These are phyloP conservation scores for Sebastes umbrosus DNA, from an alignment of 2,797 vertebrate species.

Conservation along the genomic window DNA sequence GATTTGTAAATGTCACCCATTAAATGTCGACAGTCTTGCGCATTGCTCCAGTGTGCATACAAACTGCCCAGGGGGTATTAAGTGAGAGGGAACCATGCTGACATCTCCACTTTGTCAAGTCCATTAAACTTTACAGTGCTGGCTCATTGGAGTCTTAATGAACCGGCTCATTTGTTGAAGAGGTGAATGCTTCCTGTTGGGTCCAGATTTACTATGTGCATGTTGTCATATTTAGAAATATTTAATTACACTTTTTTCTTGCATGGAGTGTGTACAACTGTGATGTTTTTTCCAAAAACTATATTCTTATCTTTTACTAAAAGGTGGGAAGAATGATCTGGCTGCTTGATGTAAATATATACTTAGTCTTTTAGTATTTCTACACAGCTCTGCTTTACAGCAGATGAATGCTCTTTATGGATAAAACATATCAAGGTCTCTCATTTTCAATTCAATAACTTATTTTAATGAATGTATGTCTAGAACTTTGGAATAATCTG, in stretches of 20 bases:
- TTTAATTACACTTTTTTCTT: not conserved
- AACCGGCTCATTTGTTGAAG: constrained; percentile 28
- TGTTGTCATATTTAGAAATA: not conserved
- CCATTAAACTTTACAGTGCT: constrained; percentile 48
- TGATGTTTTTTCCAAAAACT: not conserved
- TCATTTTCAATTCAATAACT: not conserved
- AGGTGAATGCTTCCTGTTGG: not conserved
- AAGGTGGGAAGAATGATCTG: not conserved
- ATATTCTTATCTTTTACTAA: not conserved
- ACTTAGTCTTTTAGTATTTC: not conserved
- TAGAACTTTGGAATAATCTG: not conserved
- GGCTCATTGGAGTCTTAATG: constrained; percentile 41
- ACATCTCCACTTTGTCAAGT: constrained; percentile 44
- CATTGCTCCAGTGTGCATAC: not conserved
- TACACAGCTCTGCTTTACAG: not conserved
- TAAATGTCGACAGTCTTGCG: constrained; percentile 1
- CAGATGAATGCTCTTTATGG: not conserved
- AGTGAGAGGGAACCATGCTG: constrained; percentile 34
- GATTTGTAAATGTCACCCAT: constrained; percentile 30
- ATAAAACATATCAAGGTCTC: not conserved
- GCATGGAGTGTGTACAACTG: not conserved
- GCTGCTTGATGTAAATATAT: not conserved
- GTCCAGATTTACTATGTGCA: constrained; percentile 4
- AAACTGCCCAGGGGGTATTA: constrained; percentile 8
- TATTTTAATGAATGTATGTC: not conserved